Evolutionary conservation across 2,888 invertebrate species (phyloP).

Genomic region (Steinernema scapterisci): DNA sequence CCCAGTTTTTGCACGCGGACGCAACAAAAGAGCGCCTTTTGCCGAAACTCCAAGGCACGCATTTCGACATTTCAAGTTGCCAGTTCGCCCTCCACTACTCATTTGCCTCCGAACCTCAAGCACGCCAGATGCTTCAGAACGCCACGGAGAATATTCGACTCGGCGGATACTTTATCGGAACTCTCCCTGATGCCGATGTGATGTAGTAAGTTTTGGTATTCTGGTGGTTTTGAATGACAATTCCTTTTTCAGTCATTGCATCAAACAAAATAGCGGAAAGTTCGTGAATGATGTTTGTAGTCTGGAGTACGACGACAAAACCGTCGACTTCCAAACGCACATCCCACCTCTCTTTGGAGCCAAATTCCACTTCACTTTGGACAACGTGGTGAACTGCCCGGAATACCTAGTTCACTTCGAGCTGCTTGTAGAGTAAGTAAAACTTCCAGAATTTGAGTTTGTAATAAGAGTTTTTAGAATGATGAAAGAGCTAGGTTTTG

Average conservation of each 20-base stretch:
- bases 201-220: conserved; percentile 75
- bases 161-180: conserved; percentile 94
- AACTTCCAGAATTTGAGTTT: background rate
- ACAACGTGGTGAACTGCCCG: conserved; percentile 96
- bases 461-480: conserved; percentile 53
- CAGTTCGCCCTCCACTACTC: conserved; percentile 96
- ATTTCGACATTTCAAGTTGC: conserved; percentile 88
- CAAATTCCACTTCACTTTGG: conserved; percentile 90
- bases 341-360: conserved; percentile 84
- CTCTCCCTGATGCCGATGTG: conserved; percentile 90
- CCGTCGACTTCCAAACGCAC: conserved; percentile 54
- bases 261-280: conserved; percentile 47
- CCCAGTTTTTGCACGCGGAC: conserved; percentile 90
- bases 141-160: conserved; percentile 84
- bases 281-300: conserved; percentile 71
- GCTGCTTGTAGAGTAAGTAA: conserved; percentile 56
- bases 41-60: conserved; percentile 73
- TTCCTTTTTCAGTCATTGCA: conserved; percentile 51
- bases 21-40: conserved; percentile 70
- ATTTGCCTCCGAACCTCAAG: conserved; percentile 87
- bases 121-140: conserved; percentile 88
- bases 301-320: conserved; percentile 69
- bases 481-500: conserved; percentile 60
- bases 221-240: background rate
- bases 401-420: conserved; percentile 96